A percentile compares a stretch with the other conserved stretches of the same genome.
Conservation (phyloP, 2,113 vertebrate genomes). For the Potamarius usumacintae region DNA sequence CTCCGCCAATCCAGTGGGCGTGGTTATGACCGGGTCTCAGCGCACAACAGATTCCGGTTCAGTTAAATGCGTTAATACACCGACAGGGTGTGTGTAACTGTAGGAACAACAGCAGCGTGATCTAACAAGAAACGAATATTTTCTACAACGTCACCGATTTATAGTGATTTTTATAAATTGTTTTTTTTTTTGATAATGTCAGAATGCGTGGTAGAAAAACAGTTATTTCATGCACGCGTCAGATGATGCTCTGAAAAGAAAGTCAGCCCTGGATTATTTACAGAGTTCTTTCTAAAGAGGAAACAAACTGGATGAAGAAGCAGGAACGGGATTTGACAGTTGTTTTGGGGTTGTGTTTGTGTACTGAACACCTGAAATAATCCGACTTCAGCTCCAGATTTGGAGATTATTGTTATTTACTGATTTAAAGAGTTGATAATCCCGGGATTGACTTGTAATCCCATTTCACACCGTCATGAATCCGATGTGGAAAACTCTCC, state of each 20-base stretch:
- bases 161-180: neutral
- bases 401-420: conserved; percentile 40
- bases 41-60: neutral
- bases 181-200: fast-evolving
- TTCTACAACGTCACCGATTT: neutral
- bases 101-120: neutral
- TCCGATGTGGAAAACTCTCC: conserved; percentile 89
- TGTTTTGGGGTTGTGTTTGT: neutral
- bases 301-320: neutral
- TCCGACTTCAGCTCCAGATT: conserved; percentile 23
- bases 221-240: neutral
- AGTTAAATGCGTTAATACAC: neutral
- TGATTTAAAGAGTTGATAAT: conserved; percentile 6
- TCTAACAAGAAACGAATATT: neutral
- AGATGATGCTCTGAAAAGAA: neutral
- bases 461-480: conserved; percentile 67
- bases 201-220: neutral
- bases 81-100: neutral
- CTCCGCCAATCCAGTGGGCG: neutral
- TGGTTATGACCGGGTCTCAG: neutral
- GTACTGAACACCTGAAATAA: neutral
- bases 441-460: conserved; percentile 43
- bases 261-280: neutral
- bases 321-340: neutral
- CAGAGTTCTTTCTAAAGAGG: neutral